These are phyloP conservation scores for Mylabris phalerata DNA, from an alignment of 1,140 invertebrate genomes.

Conservation along the genomic window DNA sequence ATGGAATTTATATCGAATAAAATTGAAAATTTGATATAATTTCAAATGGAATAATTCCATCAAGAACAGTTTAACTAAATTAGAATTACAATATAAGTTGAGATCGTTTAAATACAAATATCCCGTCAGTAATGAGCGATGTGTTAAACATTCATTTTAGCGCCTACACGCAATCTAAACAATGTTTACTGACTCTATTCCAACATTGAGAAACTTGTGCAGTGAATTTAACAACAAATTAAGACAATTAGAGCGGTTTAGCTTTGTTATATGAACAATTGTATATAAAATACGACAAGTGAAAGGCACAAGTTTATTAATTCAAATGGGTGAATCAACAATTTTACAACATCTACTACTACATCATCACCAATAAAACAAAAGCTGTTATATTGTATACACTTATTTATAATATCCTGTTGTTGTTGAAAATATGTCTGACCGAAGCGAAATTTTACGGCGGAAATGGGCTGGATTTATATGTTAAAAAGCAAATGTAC, in stretches of 20 bases:
- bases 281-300: too few species aligned
- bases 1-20: too few species aligned
- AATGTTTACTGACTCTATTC: conserved; percentile 18
- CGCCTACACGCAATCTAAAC: conserved; percentile 22
- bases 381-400: too few species aligned
- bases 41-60: too few species aligned
- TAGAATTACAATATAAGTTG: conserved; percentile 3
- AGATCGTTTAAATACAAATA: conserved; percentile 14
- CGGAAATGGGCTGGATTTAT: conserved; percentile 17
- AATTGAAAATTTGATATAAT: too few species aligned
- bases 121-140: conserved; percentile 17
- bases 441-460: neutral
- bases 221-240: conserved; percentile 20
- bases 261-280: conserved; percentile 11
- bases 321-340: too few species aligned
- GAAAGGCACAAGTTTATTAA: too few species aligned
- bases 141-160: conserved; percentile 25
- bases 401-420: too few species aligned
- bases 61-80: neutral
- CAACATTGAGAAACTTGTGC: conserved; percentile 10
- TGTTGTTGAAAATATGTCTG: too few species aligned
- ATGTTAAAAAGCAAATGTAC: conserved; percentile 11
- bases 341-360: too few species aligned
- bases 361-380: too few species aligned
- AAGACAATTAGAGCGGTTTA: conserved; percentile 20